Percentiles rank a stretch among this genome's conserved stretches.
phyloP scores from a whole-genome alignment of 92 coral and sea anemone genomes.

The Micromussa lordhowensis region DNA sequence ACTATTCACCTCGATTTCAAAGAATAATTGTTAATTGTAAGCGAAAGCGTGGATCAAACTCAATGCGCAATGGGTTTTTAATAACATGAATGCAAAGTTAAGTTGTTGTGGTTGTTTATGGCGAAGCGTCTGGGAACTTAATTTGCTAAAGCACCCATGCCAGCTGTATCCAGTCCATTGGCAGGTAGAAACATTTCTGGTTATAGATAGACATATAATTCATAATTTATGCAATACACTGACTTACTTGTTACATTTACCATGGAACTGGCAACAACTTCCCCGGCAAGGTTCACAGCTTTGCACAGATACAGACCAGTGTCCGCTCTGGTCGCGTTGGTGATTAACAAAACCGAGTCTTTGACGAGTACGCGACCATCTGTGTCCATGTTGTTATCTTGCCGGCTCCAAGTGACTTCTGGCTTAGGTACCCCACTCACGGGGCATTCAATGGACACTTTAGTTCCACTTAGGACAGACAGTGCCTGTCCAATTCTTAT shows the following conservation, averaged over 20 bases:
- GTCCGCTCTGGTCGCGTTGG: constrained; percentile 39
- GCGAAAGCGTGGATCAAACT: too few relatives aligned
- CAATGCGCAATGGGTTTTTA: too few relatives aligned
- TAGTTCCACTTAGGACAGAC: constrained; percentile 71
- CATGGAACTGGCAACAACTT: constrained; percentile 49
- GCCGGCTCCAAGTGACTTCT: constrained; percentile 78
- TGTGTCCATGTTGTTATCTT: constrained; percentile 39
- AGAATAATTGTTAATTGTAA: too few relatives aligned
- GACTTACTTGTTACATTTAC: constrained; percentile 75
- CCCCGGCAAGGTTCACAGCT: constrained; percentile 73
- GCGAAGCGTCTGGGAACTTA: too few relatives aligned
- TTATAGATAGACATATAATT: too few relatives aligned
- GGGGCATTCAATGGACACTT: constrained; percentile 82
- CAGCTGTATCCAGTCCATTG: too few relatives aligned
- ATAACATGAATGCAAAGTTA: too few relatives aligned
- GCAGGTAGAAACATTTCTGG: too few relatives aligned
- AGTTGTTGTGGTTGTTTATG: too few relatives aligned
- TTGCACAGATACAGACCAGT: constrained; percentile 71
- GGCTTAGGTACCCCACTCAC: constrained; percentile 90
- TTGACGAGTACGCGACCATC: constrained; percentile 45
- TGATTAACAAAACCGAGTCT: constrained; percentile 45
- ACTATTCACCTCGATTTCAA: too few relatives aligned
- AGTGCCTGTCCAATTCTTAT: constrained; percentile 78
- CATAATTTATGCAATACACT: background rate
- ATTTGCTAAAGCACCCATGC: too few relatives aligned